Evolutionary conservation across 2,888 invertebrate genomes (phyloP).

Genomic region (Galerucella pusilla): DNA sequence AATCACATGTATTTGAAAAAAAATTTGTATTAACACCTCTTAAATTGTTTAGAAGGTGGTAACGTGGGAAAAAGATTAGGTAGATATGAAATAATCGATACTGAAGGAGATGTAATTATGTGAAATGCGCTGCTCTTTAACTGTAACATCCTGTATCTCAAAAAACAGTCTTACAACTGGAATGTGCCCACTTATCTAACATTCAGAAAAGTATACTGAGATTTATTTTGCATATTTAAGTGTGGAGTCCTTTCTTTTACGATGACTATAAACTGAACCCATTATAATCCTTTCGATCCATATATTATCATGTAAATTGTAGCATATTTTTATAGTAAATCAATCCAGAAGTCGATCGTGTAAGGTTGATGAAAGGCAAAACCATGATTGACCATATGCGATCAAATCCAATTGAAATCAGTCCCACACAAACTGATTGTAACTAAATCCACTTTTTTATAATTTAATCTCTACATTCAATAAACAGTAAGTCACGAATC

Average conservation of each 20-base stretch:
- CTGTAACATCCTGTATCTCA: too few species aligned
- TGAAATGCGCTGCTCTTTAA: too few species aligned
- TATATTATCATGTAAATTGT: not conserved
- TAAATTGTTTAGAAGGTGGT: not conserved
- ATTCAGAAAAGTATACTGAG: too few species aligned
- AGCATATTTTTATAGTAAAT: constrained; percentile 1
- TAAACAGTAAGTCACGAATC: constrained; percentile 24
- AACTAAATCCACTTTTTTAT: constrained; percentile 19
- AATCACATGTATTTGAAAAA: constrained; percentile 12
- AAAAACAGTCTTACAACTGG: too few species aligned
- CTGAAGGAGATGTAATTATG: not conserved
- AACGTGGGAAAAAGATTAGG: not conserved
- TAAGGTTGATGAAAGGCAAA: constrained; percentile 13
- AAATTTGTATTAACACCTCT: not conserved
- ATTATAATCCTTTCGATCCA: not conserved
- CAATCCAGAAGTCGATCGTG: not conserved
- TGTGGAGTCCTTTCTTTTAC: not conserved
- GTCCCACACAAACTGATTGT: constrained; percentile 28
- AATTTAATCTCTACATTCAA: constrained; percentile 14
- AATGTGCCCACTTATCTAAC: too few species aligned
- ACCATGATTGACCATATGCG: constrained; percentile 27
- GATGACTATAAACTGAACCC: not conserved
- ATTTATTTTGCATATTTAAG: too few species aligned
- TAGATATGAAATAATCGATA: not conserved
- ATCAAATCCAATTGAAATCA: constrained; percentile 32